Conservation (phyloP, 2,113 vertebrate species). For the Tupaia tana region DNA sequence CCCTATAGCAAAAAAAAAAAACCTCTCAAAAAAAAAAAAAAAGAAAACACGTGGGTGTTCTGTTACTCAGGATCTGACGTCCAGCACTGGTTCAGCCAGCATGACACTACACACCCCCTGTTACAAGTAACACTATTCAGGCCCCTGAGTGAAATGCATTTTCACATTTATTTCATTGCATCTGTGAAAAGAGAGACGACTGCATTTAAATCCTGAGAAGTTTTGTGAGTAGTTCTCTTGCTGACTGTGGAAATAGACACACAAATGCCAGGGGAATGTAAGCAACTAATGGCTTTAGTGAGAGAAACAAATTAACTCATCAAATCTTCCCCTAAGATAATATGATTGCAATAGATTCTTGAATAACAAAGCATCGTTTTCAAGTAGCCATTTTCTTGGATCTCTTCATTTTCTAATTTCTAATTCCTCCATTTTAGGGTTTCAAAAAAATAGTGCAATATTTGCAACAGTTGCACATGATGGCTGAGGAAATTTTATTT, state of each 20-base stretch:
- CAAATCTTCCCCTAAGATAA: conserved; percentile 44
- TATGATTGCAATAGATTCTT: not conserved
- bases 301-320: conserved; percentile 39
- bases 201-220: not conserved
- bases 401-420: not conserved
- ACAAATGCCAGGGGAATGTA: not conserved
- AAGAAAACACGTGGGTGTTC: not conserved
- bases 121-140: not conserved
- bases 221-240: not conserved
- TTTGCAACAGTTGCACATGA: not conserved
- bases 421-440: not conserved
- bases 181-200: conserved; percentile 22
- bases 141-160: not conserved
- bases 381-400: not conserved
- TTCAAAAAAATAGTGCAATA: not conserved
- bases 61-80: not conserved
- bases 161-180: fast-evolving
- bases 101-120: not conserved
- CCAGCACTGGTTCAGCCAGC: not conserved
- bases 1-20: too few relatives aligned
- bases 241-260: not conserved
- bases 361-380: not conserved
- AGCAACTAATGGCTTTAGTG: conserved; percentile 36
- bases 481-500: not conserved
- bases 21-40: too few relatives aligned